Conservation (phyloP, 2,113 vertebrate species). For the Arenaria interpres region DNA sequence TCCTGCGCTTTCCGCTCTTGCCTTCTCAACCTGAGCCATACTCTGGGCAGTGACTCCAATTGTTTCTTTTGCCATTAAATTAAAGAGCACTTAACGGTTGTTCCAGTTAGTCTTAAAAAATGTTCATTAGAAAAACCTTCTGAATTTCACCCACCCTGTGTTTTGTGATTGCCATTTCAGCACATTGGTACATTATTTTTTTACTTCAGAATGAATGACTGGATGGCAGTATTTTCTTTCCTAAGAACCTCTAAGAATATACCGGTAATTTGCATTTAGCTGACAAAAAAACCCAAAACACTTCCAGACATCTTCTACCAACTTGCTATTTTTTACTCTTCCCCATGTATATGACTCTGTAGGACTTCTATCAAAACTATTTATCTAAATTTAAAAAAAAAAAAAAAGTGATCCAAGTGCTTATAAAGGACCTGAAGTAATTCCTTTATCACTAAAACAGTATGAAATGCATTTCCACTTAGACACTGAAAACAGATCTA, state of each 20-base stretch:
- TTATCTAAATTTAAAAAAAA: not conserved
- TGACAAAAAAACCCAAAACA: not conserved
- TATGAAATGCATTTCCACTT: not conserved
- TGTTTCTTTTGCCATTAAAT: not conserved
- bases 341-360: not conserved
- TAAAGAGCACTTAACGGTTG: not conserved
- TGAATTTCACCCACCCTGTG: not conserved
- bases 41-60: not conserved
- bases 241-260: not conserved
- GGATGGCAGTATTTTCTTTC: not conserved
- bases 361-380: not conserved
- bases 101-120: not conserved
- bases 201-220: slow-evolving; percentile 20
- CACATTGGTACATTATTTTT: slow-evolving; percentile 15
- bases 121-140: not conserved
- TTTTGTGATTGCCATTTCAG: not conserved
- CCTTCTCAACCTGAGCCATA: not conserved
- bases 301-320: not conserved
- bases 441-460: not conserved
- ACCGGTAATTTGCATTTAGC: not conserved
- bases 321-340: not conserved
- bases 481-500: not conserved
- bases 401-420: not conserved
- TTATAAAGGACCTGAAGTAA: not conserved
- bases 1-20: not conserved